Evolutionary conservation across 2,888 invertebrate species (phyloP), one percentile per base, ranked within the genome.

Genomic region (Drosophila acutilabella): DNA sequence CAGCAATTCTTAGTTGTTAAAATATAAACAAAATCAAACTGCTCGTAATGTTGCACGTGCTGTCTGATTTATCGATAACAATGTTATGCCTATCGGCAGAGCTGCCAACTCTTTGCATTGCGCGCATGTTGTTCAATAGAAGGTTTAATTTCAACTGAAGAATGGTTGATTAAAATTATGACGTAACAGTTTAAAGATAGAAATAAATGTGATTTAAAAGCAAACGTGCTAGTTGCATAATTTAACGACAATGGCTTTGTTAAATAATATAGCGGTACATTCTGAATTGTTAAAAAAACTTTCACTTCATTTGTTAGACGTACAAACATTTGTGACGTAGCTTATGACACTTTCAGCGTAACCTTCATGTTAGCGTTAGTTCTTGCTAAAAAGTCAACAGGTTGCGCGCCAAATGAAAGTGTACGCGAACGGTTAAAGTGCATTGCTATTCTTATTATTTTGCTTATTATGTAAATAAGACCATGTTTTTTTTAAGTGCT

Each of bases 31-130:
- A 70, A 66, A 53, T 48, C 16, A 52, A 76, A 65, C 41, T 16
- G 40, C 11, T 53, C 68, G 45, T 23, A 20, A 26, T 52, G 66
- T 38, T 72, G 82, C 81, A 82, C 81, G 81, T 82, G 81, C 74
- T 71, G 81, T 54, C 13, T 11, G 36, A 14, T 26, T 41, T 23
- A 73, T 73, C 75, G 75, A 77, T 73, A 62, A 65, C 2, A 42
- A 23, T 0, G 7, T 18, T n/a, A 6, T 20, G 13, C 2, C 2
- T 44, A 68, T 62, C 51, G 60, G 2, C 38, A 16, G 68, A 7
- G 64, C 80, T 81, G 81, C 78, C 80, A 81, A 74, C 72, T 65
- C 30, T 16, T 54, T 76, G 26, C 3, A n/a, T 1, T 14, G 0
- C 2, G 7, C 2, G 4, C 7, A 14, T 7, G 13, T 10, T 10